Conservation (phyloP, 2,797 vertebrate species). For the Perodicticus potto region DNA sequence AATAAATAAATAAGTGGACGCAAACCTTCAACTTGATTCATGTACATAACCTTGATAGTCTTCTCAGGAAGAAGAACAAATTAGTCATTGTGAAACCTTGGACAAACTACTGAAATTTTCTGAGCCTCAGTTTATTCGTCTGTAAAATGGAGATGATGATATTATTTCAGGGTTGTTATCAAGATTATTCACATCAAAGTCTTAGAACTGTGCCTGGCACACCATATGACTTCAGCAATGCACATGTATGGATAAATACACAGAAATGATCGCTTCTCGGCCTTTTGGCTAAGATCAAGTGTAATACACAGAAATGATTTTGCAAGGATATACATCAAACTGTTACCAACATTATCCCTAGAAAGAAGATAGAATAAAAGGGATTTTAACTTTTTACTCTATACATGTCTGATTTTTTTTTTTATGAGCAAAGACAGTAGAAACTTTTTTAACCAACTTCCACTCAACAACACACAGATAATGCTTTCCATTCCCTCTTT, state of each 20-base stretch:
- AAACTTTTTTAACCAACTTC: slow-evolving; percentile 51
- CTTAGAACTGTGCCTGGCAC: not conserved
- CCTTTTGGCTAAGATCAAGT: no score
- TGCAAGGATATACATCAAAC: not conserved
- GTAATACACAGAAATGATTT: not conserved
- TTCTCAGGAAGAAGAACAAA: slow-evolving; percentile 36
- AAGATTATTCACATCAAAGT: slow-evolving; percentile 11
- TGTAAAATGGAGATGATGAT: slow-evolving; percentile 44
- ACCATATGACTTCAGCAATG: not conserved
- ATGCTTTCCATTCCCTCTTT: not conserved
- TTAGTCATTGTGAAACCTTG: not conserved
- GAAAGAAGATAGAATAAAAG: not conserved
- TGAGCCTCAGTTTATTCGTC: slow-evolving; percentile 30
- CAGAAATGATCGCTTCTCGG: not conserved
- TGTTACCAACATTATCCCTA: not conserved
- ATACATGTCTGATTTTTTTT: not conserved
- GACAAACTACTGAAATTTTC: slow-evolving; percentile 17
- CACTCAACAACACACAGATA: not conserved
- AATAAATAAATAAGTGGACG: slow-evolving; percentile 28
- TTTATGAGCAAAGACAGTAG: slow-evolving; percentile 22
- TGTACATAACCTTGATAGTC: not conserved
- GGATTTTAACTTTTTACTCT: not conserved
- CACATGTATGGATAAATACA: not conserved
- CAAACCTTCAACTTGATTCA: slow-evolving; percentile 46
- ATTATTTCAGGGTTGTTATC: slow-evolving; percentile 1